Conservation (phyloP, 1,140 invertebrate species). For the Scaptomyza graminum region DNA sequence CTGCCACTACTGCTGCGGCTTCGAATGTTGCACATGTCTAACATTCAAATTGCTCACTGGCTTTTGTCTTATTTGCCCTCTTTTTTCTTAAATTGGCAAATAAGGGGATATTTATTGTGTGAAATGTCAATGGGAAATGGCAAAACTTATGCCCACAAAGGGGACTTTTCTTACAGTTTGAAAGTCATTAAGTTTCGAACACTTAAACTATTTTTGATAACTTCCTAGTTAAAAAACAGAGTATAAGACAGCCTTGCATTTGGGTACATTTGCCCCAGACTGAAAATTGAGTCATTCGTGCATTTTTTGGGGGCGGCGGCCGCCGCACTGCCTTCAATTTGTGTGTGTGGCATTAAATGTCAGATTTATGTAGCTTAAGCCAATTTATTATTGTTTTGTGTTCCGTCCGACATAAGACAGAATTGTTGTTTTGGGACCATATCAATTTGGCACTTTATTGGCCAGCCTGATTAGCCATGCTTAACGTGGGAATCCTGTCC, state of each 20-base stretch:
- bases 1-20: slow-evolving; percentile 29
- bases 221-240: not conserved
- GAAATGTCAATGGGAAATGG: too few species aligned
- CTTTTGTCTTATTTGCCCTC: slow-evolving; percentile 49
- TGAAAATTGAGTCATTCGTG: slow-evolving; percentile 71
- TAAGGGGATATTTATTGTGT: not conserved
- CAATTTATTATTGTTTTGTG: slow-evolving; percentile 46
- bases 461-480: slow-evolving; percentile 41
- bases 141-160: too few species aligned
- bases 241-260: not conserved
- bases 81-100: not conserved
- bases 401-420: slow-evolving; percentile 16
- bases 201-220: too few species aligned
- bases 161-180: too few species aligned
- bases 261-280: slow-evolving; percentile 13
- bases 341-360: slow-evolving; percentile 77
- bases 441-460: slow-evolving; percentile 77
- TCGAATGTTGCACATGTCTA: slow-evolving; percentile 72
- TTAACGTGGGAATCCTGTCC: slow-evolving; percentile 69
- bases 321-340: slow-evolving; percentile 36
- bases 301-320: slow-evolving; percentile 32
- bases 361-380: slow-evolving; percentile 68
- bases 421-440: slow-evolving; percentile 40
- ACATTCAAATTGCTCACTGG: slow-evolving; percentile 69
- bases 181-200: too few species aligned